Conservation (phyloP, 1,140 invertebrate species). For the Choristoneura fumiferana region DNA sequence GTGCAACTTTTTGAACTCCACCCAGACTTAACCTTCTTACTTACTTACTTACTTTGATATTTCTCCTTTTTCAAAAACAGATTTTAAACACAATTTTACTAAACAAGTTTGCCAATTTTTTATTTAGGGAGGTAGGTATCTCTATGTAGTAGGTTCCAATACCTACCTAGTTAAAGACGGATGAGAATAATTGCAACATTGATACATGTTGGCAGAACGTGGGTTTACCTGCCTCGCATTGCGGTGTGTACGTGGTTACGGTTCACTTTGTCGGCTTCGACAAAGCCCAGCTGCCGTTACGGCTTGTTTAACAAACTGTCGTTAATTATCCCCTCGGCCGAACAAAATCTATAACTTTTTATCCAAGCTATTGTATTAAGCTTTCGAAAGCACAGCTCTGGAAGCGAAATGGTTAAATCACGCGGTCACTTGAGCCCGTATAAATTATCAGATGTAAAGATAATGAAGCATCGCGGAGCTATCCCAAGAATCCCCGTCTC, state of each 20-base stretch:
- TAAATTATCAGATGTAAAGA: slow-evolving; percentile 25
- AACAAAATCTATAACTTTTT: slow-evolving; percentile 27
- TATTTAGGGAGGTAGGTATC: no score
- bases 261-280: slow-evolving; percentile 43
- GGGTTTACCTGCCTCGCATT: slow-evolving; percentile 8
- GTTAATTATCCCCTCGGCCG: slow-evolving; percentile 43
- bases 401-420: slow-evolving; percentile 18
- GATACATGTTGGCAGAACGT: slow-evolving; percentile 5
- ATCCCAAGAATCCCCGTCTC: slow-evolving; percentile 21
- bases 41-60: no score
- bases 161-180: no score
- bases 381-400: slow-evolving; percentile 1
- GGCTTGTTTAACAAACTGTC: slow-evolving; percentile 59
- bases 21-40: no score
- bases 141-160: no score
- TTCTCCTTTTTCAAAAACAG: no score
- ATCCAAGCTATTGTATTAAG: slow-evolving; percentile 8
- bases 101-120: no score
- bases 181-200: background rate
- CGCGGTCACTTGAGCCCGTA: slow-evolving; percentile 8
- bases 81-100: no score
- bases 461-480: slow-evolving; percentile 9
- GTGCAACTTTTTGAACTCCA: no score
- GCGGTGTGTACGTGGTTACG: background rate
- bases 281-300: slow-evolving; percentile 41